Conservation (phyloP, 2,113 vertebrate genomes). For the Oenanthe melanoleuca region DNA sequence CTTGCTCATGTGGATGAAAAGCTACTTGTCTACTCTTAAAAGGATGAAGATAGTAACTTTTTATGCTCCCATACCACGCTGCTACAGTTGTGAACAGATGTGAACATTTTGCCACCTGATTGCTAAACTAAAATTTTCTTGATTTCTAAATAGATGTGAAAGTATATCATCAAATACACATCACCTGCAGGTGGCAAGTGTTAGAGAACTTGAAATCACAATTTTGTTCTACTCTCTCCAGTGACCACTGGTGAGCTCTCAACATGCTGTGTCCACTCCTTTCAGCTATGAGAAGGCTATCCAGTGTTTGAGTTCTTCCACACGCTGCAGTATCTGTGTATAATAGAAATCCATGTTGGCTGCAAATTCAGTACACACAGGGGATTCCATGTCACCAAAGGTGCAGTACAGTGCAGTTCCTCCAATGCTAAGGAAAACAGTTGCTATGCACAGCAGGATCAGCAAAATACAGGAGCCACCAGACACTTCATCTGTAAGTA, state of each 20-base stretch:
- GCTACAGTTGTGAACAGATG: constrained; percentile 21
- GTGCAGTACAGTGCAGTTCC: constrained; percentile 94
- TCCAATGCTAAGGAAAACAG: constrained; percentile 91
- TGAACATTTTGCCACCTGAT: constrained; percentile 6
- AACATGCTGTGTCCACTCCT: background rate
- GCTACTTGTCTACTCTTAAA: constrained; percentile 5
- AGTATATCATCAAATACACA: background rate
- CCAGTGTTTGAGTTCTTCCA: constrained; percentile 85
- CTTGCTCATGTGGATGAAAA: background rate
- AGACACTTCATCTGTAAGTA: constrained; percentile 85
- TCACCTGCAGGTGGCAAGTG: background rate
- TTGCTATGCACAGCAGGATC: constrained; percentile 88
- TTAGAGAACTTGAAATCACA: constrained; percentile 50
- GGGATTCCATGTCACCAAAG: constrained; percentile 86
- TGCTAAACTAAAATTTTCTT: constrained; percentile 28
- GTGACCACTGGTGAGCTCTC: background rate
- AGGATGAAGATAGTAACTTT: background rate
- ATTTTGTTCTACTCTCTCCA: background rate
- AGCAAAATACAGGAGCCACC: constrained; percentile 91
- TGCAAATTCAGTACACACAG: constrained; percentile 91
- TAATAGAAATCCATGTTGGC: constrained; percentile 89
- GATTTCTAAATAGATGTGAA: constrained; percentile 2
- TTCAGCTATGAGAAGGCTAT: constrained; percentile 81
- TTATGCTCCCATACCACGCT: background rate
- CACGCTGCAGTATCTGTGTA: constrained; percentile 74